A percentile compares a stretch with the other conserved stretches of the same genome.
phyloP scores from a whole-genome alignment of 2,113 vertebrate species.

The Ahaetulla prasina region DNA sequence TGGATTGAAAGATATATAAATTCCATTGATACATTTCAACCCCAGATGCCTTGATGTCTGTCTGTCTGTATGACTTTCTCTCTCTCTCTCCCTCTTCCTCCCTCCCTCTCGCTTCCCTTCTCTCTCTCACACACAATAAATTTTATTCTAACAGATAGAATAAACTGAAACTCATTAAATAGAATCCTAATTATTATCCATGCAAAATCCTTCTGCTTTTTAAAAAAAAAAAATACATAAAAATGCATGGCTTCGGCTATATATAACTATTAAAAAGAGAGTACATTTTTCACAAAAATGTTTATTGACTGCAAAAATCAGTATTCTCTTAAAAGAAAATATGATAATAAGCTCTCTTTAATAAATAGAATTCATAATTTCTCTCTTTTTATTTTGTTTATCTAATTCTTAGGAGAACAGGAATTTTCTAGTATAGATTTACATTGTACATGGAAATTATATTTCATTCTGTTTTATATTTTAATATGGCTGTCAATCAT shows the following conservation, averaged over 20 bases:
- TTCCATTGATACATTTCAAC: background rate
- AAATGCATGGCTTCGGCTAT: background rate
- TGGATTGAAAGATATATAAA: background rate
- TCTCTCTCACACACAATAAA: background rate
- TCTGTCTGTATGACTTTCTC: background rate
- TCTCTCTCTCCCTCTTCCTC: background rate
- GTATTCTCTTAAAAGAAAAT: slow-evolving; percentile 2
- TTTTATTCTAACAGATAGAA: background rate
- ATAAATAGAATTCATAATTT: slow-evolving; percentile 28
- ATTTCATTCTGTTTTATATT: background rate
- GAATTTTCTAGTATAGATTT: slow-evolving; percentile 15
- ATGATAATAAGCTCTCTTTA: slow-evolving; percentile 8
- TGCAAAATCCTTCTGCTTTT: background rate
- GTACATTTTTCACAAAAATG: slow-evolving; percentile 18
- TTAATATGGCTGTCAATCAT: background rate
- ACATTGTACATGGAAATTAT: background rate
- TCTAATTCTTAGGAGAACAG: slow-evolving; percentile 7
- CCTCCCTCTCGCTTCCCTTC: background rate
- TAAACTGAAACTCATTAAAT: background rate
- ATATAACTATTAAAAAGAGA: background rate
- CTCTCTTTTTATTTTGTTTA: background rate
- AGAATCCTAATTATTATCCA: background rate
- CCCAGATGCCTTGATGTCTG: background rate
- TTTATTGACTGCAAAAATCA: slow-evolving; percentile 16
- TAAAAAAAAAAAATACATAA: background rate